Conservation (phyloP, 2,888 invertebrate genomes). For the Parnassius glacialis region DNA sequence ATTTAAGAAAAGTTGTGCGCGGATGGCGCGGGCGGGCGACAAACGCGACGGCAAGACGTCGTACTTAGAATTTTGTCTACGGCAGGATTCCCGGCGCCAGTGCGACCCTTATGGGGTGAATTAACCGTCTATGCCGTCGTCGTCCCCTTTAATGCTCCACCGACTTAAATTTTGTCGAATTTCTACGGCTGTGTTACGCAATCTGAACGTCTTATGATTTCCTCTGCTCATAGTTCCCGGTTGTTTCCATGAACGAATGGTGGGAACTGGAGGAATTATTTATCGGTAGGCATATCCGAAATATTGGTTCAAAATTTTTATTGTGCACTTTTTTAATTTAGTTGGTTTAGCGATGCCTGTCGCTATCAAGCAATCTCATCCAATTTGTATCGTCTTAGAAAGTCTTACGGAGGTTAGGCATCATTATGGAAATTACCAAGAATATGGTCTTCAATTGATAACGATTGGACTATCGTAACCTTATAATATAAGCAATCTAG, state of each 20-base stretch:
- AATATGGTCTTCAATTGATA: too few species aligned
- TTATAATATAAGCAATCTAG: too few species aligned
- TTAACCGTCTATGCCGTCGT: slow-evolving; percentile 72
- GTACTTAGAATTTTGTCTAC: slow-evolving; percentile 76
- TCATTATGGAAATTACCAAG: too few species aligned
- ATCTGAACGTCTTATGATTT: slow-evolving; percentile 74
- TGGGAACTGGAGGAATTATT: slow-evolving; percentile 24
- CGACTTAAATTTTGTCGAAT: slow-evolving; percentile 79
- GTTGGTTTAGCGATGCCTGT: too few species aligned
- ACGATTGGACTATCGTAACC: too few species aligned
- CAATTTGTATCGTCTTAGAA: too few species aligned
- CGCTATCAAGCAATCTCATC: too few species aligned
- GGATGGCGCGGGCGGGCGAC: slow-evolving; percentile 37
- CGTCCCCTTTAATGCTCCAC: slow-evolving; percentile 76
- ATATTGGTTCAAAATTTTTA: not conserved
- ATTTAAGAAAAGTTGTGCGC: slow-evolving; percentile 35
- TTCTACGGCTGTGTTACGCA: slow-evolving; percentile 71
- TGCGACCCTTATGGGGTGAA: slow-evolving; percentile 78
- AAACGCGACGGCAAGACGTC: slow-evolving; percentile 51
- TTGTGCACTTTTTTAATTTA: too few species aligned
- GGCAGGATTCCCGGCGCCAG: slow-evolving; percentile 76
- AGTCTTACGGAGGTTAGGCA: too few species aligned
- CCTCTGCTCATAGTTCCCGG: slow-evolving; percentile 59
- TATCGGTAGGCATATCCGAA: not conserved
- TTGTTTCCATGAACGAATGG: slow-evolving; percentile 35